phyloP scores from a whole-genome alignment of 2,113 vertebrate species.

The Rhinoderma darwinii region DNA sequence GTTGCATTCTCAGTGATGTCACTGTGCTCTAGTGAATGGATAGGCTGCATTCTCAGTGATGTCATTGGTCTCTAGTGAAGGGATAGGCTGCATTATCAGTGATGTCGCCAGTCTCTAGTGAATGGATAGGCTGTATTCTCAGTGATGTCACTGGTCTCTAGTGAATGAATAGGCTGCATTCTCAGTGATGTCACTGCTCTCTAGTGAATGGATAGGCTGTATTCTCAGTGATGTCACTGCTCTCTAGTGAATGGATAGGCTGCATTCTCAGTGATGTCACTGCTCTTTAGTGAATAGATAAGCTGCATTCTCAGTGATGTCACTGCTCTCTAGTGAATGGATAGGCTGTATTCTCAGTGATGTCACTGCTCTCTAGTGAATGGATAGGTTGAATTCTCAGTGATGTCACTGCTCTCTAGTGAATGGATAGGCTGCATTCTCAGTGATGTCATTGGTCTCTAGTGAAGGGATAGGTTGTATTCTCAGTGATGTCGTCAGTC shows the following conservation, averaged over 20 bases:
- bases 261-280: constrained; percentile 12
- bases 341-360: too few relatives aligned
- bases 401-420: neutral
- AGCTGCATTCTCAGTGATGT: too few relatives aligned
- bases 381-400: constrained; percentile 11
- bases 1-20: neutral
- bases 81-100: too few relatives aligned
- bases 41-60: neutral
- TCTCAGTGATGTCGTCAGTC: neutral
- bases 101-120: too few relatives aligned
- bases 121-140: too few relatives aligned
- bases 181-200: too few relatives aligned
- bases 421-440: neutral
- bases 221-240: neutral
- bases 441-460: neutral
- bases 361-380: too few relatives aligned
- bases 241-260: constrained; percentile 11
- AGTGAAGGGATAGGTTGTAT: neutral
- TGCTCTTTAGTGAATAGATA: neutral
- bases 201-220: too few relatives aligned
- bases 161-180: too few relatives aligned
- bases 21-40: neutral
- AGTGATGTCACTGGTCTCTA: too few relatives aligned
- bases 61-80: neutral
- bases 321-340: too few relatives aligned